These are phyloP conservation scores for Drosophila pseudoobscura DNA, from an alignment of 1,140 invertebrate species.

Conservation along the genomic window DNA sequence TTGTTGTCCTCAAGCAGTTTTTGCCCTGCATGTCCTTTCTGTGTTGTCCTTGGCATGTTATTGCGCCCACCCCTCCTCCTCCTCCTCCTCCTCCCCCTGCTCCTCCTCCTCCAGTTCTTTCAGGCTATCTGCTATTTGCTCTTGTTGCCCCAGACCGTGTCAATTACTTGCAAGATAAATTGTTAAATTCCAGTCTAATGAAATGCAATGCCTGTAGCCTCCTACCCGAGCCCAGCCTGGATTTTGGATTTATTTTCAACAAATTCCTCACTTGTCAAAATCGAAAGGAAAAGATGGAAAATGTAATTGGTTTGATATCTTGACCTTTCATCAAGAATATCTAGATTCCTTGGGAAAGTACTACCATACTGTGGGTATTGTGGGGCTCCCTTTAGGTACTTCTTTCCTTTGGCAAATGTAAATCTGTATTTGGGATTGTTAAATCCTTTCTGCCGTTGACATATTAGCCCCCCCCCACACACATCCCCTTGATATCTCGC, in stretches of 20 bases:
- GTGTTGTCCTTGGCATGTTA: slow-evolving; percentile 16
- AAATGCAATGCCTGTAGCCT: slow-evolving; percentile 33
- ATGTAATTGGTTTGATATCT: too few species aligned
- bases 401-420: too few species aligned
- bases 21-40: slow-evolving; percentile 15
- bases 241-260: too few species aligned
- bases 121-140: slow-evolving; percentile 34
- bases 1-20: background rate
- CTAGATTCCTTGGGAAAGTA: too few species aligned
- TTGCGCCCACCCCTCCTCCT: slow-evolving; percentile 16
- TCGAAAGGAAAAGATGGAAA: too few species aligned
- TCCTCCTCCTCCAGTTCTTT: slow-evolving; percentile 25
- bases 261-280: too few species aligned
- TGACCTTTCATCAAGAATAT: too few species aligned
- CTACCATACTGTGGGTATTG: too few species aligned
- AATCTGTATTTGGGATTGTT: too few species aligned
- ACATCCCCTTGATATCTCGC: background rate
- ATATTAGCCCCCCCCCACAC: slow-evolving; percentile 3
- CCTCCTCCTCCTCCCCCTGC: slow-evolving; percentile 14
- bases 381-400: too few species aligned
- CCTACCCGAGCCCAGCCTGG: too few species aligned
- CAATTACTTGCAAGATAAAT: slow-evolving; percentile 54
- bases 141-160: slow-evolving; percentile 27
- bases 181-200: slow-evolving; percentile 42
- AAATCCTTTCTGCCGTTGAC: slow-evolving; percentile 14